Evolutionary conservation across 2,113 vertebrate species (phyloP).

Genomic region (Calypte anna): DNA sequence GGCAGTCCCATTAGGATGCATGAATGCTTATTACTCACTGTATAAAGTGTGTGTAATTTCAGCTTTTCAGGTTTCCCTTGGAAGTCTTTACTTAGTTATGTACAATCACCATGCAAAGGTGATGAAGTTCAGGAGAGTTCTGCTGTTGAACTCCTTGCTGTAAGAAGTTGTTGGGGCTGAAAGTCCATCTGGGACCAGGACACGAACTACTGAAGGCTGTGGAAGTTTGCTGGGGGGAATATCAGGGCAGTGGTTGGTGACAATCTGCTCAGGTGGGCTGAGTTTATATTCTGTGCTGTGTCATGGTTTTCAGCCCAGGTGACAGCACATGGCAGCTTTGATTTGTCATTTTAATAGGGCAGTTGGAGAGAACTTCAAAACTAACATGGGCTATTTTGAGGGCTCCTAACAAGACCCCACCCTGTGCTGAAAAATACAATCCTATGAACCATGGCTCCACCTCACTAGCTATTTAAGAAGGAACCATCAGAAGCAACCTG

Average conservation of each 20-base stretch:
- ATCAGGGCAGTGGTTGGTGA: neutral
- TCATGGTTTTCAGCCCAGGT: fast-evolving
- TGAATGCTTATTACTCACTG: neutral
- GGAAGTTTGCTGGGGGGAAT: neutral
- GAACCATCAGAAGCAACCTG: neutral
- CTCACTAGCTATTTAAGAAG: neutral
- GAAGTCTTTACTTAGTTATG: neutral
- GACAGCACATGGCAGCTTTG: neutral
- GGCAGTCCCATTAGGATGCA: neutral
- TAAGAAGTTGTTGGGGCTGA: neutral
- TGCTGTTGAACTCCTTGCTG: neutral
- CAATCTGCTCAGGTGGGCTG: neutral
- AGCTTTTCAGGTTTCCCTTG: neutral
- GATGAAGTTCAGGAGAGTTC: neutral
- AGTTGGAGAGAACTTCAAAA: neutral
- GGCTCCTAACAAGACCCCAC: neutral
- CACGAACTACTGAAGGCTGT: neutral
- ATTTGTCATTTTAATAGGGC: neutral
- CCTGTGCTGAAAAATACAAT: neutral
- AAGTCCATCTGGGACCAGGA: neutral
- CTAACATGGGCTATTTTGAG: neutral
- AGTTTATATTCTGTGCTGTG: neutral
- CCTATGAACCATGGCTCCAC: neutral
- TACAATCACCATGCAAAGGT: neutral
- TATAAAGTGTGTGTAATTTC: neutral